Base-by-base conservation (phyloP, 1,140 invertebrate species). In the Neotoxoptera formosana region DNA sequence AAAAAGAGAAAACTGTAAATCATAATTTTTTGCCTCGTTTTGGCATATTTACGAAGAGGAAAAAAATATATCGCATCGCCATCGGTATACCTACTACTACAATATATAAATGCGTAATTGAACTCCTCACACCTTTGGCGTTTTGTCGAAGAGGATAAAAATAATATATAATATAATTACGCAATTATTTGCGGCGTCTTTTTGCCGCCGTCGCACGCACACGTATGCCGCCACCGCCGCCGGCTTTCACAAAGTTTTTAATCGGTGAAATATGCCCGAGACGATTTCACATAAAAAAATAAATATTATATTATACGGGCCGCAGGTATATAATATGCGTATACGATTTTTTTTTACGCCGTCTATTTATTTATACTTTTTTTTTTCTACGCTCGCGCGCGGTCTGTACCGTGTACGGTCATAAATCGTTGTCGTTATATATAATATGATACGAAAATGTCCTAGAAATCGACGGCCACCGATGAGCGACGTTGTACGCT, bases 231-330 rank as follows among this genome's bases (percentile, higher is more conserved):
- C 20, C 51, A 45, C 36, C 7, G 88, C 88, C 51, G 67, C 60
- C 60, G 90, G 90, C 90, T 91, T 91, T 91, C 90, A 91, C 90
- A 91, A 91, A 81, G 90, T 91, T 91, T 91, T 91, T 91, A 91
- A 76, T 91, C 60, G 76, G 90, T 81, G 60, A 67, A 91, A 76
- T 91, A 91, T 91, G 90, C 60, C n/a, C 36, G 45, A 67, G 90
- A 48, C 90, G 81, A 91, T 90, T 67, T 41, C 47, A n/a, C 30
- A 90, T 60, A 25, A 84, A 90, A 47, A 90, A 90, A 84, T 56
- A 47, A 90, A 90, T 17, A 51, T 45, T 45, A 84, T 47, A 47
- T 36, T 30, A 47, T 84, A 76, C 60, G n/a, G 60, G 30, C n/a
- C n/a, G n/a, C 60, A 11, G 60, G 30, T 14, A 11, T 67, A 7